Evolutionary conservation across 2,888 invertebrate genomes (phyloP).

Genomic region (Lathronympha strigana): DNA sequence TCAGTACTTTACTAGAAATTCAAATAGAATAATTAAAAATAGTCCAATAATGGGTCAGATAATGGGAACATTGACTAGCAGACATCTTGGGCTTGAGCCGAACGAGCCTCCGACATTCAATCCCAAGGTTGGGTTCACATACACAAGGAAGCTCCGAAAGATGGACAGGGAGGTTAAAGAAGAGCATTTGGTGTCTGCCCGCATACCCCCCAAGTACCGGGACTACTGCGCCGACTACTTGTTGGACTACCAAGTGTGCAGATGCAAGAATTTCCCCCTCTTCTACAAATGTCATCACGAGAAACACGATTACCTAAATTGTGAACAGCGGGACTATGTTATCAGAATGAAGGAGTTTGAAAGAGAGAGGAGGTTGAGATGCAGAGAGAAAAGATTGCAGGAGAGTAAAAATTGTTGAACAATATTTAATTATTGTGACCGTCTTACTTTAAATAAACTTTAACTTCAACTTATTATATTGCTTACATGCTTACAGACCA

Average conservation of each 20-base stretch:
- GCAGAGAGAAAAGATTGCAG: conserved; percentile 61
- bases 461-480: not conserved
- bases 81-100: conserved; percentile 61
- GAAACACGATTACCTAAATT: conserved; percentile 88
- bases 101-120: conserved; percentile 86
- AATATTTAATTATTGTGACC: not conserved
- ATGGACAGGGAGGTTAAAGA: conserved; percentile 85
- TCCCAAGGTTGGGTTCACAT: conserved; percentile 87
- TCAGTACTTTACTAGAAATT: not conserved
- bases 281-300: conserved; percentile 87
- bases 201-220: conserved; percentile 86
- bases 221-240: conserved; percentile 93
- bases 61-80: conserved; percentile 55
- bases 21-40: not conserved
- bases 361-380: conserved; percentile 66
- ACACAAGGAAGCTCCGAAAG: conserved; percentile 87
- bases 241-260: conserved; percentile 87
- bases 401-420: conserved; percentile 26
- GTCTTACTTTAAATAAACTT: not conserved
- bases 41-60: conserved; percentile 62
- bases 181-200: conserved; percentile 89
- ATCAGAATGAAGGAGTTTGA: conserved; percentile 75
- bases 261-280: conserved; percentile 87
- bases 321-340: conserved; percentile 92
- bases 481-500: too few species aligned